A percentile compares a stretch with the other conserved stretches of the same genome.
phyloP scores from a whole-genome alignment of 2,113 vertebrate species.

The Ageneiosus marmoratus region DNA sequence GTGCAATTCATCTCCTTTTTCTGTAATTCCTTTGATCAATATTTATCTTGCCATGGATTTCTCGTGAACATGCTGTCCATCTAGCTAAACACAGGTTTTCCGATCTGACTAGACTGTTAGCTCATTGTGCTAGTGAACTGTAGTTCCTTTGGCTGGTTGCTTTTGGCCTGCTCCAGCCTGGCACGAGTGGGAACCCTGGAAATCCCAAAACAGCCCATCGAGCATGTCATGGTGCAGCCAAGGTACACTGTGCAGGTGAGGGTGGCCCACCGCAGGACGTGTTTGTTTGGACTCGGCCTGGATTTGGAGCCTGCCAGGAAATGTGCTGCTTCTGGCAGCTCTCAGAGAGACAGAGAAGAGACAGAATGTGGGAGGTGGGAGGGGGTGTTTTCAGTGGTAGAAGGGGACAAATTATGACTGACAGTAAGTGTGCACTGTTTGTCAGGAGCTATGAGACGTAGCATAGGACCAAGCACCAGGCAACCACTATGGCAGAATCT shows the following conservation, averaged over 20 bases:
- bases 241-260: conserved; percentile 86
- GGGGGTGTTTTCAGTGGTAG: conserved; percentile 72
- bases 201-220: conserved; percentile 60
- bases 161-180: conserved; percentile 43
- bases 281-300: conserved; percentile 86
- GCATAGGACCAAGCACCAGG: conserved; percentile 32
- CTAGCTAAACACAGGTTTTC: conserved; percentile 37
- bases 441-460: conserved; percentile 62
- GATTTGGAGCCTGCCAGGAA: conserved; percentile 77
- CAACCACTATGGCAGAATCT: not conserved
- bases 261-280: conserved; percentile 77
- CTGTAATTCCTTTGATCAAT: conserved; percentile 41
- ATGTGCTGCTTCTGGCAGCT: conserved; percentile 84
- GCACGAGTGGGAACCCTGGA: conserved; percentile 47
- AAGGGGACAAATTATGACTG: conserved; percentile 76
- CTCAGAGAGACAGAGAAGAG: conserved; percentile 69
- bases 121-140: conserved; percentile 50
- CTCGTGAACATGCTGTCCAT: conserved; percentile 35
- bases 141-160: conserved; percentile 49
- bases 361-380: not conserved
- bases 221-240: conserved; percentile 47
- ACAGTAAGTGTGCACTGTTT: conserved; percentile 65
- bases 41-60: conserved; percentile 42
- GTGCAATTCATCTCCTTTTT: conserved; percentile 40
- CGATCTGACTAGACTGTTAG: conserved; percentile 48